A percentile compares a stretch with the other conserved stretches of the same genome.
Evolutionary conservation across 1,140 invertebrate species (phyloP).

Genomic region (Platorchestia sp.): DNA sequence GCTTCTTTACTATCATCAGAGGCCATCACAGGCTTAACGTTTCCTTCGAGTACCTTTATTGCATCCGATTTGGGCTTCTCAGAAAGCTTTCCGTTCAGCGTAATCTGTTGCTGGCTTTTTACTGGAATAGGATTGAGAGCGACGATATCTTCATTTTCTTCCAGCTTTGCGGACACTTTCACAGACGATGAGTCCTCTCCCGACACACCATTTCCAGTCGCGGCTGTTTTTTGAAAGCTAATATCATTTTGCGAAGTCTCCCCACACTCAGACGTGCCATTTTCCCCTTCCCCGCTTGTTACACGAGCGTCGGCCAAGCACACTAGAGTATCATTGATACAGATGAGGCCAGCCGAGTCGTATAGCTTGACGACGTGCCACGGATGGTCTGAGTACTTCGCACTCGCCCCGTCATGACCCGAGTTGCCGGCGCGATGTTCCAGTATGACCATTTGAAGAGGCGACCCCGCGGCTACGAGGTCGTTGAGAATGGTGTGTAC

Average conservation of each 20-base stretch:
- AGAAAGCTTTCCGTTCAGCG: neutral
- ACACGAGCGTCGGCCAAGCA: neutral
- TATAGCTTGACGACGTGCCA: slow-evolving; percentile 13
- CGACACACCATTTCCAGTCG: neutral
- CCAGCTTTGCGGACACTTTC: neutral
- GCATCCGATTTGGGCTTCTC: neutral
- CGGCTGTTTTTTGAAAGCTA: neutral
- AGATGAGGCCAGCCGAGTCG: neutral
- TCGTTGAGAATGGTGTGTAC: neutral
- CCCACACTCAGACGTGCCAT: neutral
- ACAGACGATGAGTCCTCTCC: neutral
- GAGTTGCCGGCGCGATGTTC: neutral
- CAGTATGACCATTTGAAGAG: neutral
- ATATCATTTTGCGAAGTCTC: neutral
- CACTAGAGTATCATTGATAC: neutral
- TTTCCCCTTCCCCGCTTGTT: neutral
- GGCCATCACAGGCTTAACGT: neutral
- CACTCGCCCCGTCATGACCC: neutral
- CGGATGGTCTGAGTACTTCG: neutral
- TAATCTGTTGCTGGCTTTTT: no score
- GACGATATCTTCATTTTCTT: no score
- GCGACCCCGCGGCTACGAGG: neutral
- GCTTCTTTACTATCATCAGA: neutral
- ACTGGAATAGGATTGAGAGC: no score
- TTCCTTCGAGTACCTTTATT: neutral